Evolutionary conservation across 2,888 invertebrate genomes (phyloP).

Genomic region (Netelia melanura): DNA sequence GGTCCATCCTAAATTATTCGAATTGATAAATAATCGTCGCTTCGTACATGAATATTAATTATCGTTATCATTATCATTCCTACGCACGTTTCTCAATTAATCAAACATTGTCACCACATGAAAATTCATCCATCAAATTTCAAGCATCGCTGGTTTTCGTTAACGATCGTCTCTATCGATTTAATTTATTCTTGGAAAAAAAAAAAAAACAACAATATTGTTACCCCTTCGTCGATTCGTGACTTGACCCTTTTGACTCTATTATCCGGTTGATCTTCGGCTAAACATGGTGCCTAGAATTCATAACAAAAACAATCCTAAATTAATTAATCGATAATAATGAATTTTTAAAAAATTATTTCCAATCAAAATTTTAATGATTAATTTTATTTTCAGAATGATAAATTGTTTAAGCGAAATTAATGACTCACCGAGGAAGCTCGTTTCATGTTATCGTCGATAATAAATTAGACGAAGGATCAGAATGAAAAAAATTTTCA

Average conservation of each 20-base stretch:
- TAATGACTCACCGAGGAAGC: constrained; percentile 79
- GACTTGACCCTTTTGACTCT: constrained; percentile 73
- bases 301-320: neutral
- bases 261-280: constrained; percentile 66
- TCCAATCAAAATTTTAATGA: no score
- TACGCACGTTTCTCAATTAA: neutral
- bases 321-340: constrained; percentile 14
- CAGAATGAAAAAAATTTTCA: neutral
- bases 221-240: constrained; percentile 65
- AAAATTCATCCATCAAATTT: no score
- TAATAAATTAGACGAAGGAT: neutral
- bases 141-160: no score
- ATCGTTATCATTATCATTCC: neutral
- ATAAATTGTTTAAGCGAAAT: neutral
- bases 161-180: neutral
- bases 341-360: neutral
- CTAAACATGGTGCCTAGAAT: constrained; percentile 77
- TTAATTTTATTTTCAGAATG: neutral
- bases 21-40: neutral
- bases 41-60: neutral
- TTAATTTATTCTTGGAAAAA: neutral
- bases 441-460: constrained; percentile 77
- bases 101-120: no score
- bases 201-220: neutral
- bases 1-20: constrained; percentile 71